Base-by-base conservation (phyloP, 2,113 vertebrate species). In the Forbesichthys agassizii region DNA sequence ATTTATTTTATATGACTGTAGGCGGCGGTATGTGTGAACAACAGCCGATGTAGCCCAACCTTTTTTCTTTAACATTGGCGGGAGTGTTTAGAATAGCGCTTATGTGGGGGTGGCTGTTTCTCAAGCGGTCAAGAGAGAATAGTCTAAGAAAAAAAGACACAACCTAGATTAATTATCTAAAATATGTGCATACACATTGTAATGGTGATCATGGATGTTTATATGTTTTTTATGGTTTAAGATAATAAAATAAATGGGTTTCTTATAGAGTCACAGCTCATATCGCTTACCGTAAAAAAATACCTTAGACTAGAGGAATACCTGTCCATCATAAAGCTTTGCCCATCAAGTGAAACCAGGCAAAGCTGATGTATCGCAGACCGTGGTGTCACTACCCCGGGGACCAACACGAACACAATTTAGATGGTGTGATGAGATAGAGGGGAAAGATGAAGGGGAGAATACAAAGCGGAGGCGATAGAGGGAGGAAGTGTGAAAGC, bases 371-470 rank as follows among this genome's bases (percentile, higher is more conserved):
- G 49, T 77, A 79, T 73, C 77, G 73, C 79, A 73, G 70, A 65
- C 66, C 69, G 74, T 66, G 16, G 59, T 27, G 68, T 62, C 20
- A 53, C 64, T 33, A 60, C 71, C 85, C 66, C 59, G 9, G 79
- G 77, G 82, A 66, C 59, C 12, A 6, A 73, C 33, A 61, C 42
- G 58, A 14, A 12, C 75, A 78, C 63, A 62, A 61, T 60, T 60
- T 27, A 83, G 79, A 84, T 77, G 60, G 74, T 53, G 12, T 75
- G 83, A 86, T 82, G 69, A 79, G 74, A 83, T 77, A 66, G 46
- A 68, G 13, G n/a, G 18, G 60, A 59, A 58, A 69, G 52, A 74
- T 77, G 53, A 78, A 71, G 70, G 68, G 67, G 33, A 49, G 33
- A 51, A 62, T 65, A 59, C 46, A 73, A 78, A 85, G 78, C 64